These are phyloP conservation scores for Xylota segnis DNA, from an alignment of 2,888 invertebrate genomes.

Conservation along the genomic window DNA sequence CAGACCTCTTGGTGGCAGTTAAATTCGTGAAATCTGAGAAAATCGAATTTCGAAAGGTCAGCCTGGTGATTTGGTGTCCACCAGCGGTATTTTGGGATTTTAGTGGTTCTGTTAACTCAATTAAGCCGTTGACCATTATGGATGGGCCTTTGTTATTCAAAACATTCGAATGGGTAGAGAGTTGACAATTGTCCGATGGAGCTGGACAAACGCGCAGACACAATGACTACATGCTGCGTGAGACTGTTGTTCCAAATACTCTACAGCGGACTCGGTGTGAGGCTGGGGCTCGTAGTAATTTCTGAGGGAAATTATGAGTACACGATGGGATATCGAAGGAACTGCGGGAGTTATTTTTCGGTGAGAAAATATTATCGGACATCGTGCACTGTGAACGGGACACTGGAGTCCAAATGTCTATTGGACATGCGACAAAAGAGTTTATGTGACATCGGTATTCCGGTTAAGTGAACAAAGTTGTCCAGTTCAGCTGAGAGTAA, in stretches of 20 bases:
- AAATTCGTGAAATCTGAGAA: constrained; percentile 16
- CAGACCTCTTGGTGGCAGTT: constrained; percentile 66
- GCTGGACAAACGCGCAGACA: constrained; percentile 63
- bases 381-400: constrained; percentile 30
- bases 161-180: constrained; percentile 17
- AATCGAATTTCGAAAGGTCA: constrained; percentile 46
- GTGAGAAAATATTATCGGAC: constrained; percentile 50
- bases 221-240: constrained; percentile 72
- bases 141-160: constrained; percentile 67
- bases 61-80: constrained; percentile 14
- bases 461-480: constrained; percentile 41
- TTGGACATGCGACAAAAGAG: constrained; percentile 66
- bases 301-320: constrained; percentile 57
- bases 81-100: constrained; percentile 31
- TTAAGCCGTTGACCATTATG: constrained; percentile 67
- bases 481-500: background rate
- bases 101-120: constrained; percentile 69
- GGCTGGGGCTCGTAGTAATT: constrained; percentile 45
- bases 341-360: constrained; percentile 66
- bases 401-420: constrained; percentile 70
- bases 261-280: constrained; percentile 56
- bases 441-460: constrained; percentile 69
- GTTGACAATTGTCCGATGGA: constrained; percentile 56
- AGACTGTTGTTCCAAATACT: constrained; percentile 57
- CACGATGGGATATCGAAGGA: constrained; percentile 70